Conservation (phyloP, 2,113 vertebrate genomes). For the Catharus fuscescens region DNA sequence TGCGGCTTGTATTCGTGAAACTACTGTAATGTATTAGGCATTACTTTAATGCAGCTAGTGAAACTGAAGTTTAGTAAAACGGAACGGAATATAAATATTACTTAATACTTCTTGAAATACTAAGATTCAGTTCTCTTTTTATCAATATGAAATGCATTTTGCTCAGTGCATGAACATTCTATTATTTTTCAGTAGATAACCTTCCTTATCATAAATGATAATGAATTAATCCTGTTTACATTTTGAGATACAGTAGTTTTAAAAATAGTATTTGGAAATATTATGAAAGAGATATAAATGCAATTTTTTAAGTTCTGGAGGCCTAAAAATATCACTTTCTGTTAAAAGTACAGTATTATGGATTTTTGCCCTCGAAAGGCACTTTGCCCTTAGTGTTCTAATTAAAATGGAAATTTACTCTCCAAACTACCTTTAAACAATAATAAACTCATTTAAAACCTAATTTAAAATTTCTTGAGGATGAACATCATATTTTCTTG, state of each 20-base stretch:
- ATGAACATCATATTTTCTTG: neutral
- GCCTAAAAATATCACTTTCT: neutral
- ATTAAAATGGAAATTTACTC: neutral
- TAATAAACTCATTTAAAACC: neutral
- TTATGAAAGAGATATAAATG: neutral
- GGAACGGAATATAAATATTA: neutral
- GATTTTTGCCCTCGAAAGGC: neutral
- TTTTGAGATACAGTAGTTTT: neutral
- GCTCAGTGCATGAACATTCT: neutral
- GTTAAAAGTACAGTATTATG: neutral
- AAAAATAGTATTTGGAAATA: neutral
- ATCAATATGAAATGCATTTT: neutral
- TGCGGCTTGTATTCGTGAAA: too few species aligned
- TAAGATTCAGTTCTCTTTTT: neutral
- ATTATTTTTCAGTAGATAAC: neutral
- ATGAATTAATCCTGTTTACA: neutral
- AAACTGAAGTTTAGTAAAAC: neutral
- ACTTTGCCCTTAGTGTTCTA: neutral
- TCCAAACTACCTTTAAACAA: neutral
- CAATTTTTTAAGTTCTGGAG: neutral
- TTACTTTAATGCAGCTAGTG: neutral
- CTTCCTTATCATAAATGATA: neutral
- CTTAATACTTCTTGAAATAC: neutral
- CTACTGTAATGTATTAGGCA: neutral
- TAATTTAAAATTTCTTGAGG: neutral